These are phyloP conservation scores for Archivesica marissinica DNA, from an alignment of 1,140 invertebrate genomes.

Conservation along the genomic window DNA sequence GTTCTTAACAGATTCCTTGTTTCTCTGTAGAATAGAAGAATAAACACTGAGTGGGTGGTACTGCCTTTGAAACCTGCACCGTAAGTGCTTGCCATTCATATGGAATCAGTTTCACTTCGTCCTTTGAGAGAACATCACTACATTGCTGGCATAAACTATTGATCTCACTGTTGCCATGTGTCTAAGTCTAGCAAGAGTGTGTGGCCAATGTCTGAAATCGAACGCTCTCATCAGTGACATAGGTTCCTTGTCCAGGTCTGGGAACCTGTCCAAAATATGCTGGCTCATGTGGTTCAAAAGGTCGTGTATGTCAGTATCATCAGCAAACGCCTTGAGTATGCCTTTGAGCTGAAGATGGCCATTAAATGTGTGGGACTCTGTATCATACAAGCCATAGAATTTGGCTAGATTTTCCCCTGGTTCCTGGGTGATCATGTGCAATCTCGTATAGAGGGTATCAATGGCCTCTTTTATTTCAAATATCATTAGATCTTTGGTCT, in stretches of 20 bases:
- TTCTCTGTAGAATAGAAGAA: background rate
- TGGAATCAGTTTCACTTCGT: conserved; percentile 16
- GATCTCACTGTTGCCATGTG: conserved; percentile 20
- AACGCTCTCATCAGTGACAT: background rate
- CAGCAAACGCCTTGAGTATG: background rate
- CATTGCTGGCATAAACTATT: background rate
- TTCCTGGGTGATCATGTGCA: conserved; percentile 34
- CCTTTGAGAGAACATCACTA: background rate
- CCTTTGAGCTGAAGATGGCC: background rate
- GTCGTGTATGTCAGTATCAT: conserved; percentile 20
- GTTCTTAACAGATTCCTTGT: background rate
- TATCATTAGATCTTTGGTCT: conserved; percentile 47
- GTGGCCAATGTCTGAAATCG: conserved; percentile 43
- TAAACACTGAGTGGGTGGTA: background rate
- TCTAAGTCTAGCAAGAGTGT: conserved; percentile 22
- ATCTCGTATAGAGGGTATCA: conserved; percentile 26
- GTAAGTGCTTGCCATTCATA: conserved; percentile 19
- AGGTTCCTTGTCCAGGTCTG: background rate
- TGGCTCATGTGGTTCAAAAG: background rate
- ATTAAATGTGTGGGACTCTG: background rate
- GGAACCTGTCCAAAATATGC: conserved; percentile 23
- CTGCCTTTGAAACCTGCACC: background rate
- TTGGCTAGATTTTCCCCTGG: conserved; percentile 13
- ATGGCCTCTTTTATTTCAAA: conserved; percentile 43
- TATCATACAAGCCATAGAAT: too few relatives aligned